Conservation (phyloP, 2,797 vertebrate genomes). For the Erpetoichthys calabaricus region DNA sequence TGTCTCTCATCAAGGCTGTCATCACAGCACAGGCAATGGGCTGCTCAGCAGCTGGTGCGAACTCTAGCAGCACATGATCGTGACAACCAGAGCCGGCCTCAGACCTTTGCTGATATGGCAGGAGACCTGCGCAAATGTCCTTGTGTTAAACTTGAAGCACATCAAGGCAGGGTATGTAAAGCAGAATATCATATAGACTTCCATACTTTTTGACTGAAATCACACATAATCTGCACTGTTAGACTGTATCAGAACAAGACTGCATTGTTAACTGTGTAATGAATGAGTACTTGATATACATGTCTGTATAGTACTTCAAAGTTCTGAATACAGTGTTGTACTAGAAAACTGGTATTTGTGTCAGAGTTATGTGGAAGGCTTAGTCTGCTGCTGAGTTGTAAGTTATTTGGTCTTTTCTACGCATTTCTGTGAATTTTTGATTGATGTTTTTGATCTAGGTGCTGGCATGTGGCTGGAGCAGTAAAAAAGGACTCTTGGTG, state of each 20-base stretch:
- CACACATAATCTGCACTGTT: no score
- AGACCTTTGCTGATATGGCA: conserved; percentile 88
- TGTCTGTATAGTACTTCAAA: no score
- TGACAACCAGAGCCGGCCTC: conserved; percentile 79
- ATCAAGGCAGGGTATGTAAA: conserved; percentile 77
- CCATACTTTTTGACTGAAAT: no score
- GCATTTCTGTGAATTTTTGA: background rate
- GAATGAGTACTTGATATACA: no score
- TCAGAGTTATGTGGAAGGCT: no score
- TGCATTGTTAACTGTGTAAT: no score
- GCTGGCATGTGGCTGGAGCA: conserved; percentile 81
- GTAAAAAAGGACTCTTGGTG: conserved; percentile 76
- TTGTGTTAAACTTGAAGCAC: conserved; percentile 82
- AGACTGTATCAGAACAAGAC: no score
- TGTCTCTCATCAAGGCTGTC: conserved; percentile 92
- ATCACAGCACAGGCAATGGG: conserved; percentile 95
- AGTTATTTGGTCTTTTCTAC: conserved; percentile 10
- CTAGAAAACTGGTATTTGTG: no score
- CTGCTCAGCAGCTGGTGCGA: conserved; percentile 87
- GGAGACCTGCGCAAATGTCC: conserved; percentile 88
- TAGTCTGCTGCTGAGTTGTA: no score
- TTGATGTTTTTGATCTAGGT: conserved; percentile 49
- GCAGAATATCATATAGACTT: background rate
- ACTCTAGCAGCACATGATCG: conserved; percentile 90
- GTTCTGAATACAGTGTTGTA: no score